These are phyloP conservation scores for Lamproptera curius DNA, from an alignment of 2,888 invertebrate species.

Conservation along the genomic window DNA sequence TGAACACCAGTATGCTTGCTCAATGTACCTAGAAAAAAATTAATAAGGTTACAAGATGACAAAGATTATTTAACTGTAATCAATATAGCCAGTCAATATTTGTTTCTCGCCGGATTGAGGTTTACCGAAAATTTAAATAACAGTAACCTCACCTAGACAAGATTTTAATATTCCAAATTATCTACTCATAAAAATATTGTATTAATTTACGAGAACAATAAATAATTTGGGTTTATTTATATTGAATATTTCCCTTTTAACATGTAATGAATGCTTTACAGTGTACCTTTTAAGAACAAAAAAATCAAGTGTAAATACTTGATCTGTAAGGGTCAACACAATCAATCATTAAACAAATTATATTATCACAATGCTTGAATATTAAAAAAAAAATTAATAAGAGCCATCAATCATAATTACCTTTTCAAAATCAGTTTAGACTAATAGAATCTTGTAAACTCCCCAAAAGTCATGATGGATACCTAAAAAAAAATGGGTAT, in stretches of 20 bases:
- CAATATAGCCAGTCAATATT: too few species aligned
- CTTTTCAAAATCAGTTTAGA: too few species aligned
- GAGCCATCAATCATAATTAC: too few species aligned
- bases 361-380: background rate
- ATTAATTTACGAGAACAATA: slow-evolving; percentile 19
- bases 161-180: slow-evolving; percentile 56
- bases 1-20: too few species aligned
- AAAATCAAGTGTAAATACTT: too few species aligned
- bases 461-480: too few species aligned
- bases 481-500: slow-evolving; percentile 33
- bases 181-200: slow-evolving; percentile 40
- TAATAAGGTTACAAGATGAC: too few species aligned
- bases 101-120: slow-evolving; percentile 75
- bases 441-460: too few species aligned
- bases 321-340: too few species aligned
- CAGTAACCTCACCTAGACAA: slow-evolving; percentile 74
- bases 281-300: too few species aligned
- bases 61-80: too few species aligned
- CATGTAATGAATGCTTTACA: background rate
- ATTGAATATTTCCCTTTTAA: slow-evolving; percentile 8
- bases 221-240: slow-evolving; percentile 12
- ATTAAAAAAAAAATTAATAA: background rate
- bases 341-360: too few species aligned
- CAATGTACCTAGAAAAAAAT: background rate
- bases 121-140: slow-evolving; percentile 50